A percentile compares a stretch with the other conserved stretches of the same genome.
Conservation (phyloP, 2,113 vertebrate species). For the Cricetomys ansorgei region DNA sequence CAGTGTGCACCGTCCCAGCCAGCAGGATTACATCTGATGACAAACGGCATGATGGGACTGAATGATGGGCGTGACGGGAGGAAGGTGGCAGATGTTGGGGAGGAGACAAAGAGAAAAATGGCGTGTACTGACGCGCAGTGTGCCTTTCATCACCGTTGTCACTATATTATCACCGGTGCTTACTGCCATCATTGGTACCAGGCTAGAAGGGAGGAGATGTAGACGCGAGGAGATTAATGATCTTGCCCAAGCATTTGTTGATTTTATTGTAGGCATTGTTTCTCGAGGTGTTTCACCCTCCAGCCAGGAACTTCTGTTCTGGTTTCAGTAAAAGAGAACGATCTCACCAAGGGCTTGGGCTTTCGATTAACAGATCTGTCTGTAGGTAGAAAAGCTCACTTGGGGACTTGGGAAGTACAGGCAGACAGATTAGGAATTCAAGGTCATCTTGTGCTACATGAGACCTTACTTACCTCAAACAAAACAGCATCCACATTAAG, state of each 20-base stretch:
- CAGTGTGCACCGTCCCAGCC: not conserved
- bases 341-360: not conserved
- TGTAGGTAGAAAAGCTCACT: not conserved
- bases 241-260: not conserved
- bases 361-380: not conserved
- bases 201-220: conserved; percentile 26
- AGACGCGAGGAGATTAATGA: not conserved
- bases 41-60: not conserved
- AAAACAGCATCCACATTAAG: not conserved
- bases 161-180: not conserved
- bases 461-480: not conserved
- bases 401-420: not conserved
- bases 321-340: not conserved
- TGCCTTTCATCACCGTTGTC: not conserved
- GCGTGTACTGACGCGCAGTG: not conserved
- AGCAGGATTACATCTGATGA: not conserved
- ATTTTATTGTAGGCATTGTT: not conserved
- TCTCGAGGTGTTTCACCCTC: not conserved
- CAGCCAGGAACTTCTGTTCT: not conserved
- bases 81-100: not conserved
- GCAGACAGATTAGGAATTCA: not conserved
- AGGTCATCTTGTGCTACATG: not conserved
- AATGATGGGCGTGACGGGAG: too few species aligned
- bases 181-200: not conserved
- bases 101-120: not conserved